Evolutionary conservation across 2,113 vertebrate genomes (phyloP).

Genomic region (Tetrax tetrax): DNA sequence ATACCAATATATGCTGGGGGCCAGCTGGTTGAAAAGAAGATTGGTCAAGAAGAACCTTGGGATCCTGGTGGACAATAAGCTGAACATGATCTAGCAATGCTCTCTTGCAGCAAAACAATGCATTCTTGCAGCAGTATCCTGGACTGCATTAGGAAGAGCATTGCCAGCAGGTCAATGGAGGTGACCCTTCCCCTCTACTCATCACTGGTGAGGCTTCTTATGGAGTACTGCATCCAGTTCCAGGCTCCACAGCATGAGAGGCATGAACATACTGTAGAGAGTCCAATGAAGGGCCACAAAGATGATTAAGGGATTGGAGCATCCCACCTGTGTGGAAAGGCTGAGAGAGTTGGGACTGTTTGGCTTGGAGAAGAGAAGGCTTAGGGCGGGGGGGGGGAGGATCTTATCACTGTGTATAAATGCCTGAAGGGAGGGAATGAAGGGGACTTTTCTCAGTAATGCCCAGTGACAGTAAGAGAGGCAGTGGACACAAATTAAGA

Average conservation of each 20-base stretch:
- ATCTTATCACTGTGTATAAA: background rate
- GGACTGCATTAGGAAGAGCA: background rate
- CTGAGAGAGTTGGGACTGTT: background rate
- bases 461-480: background rate
- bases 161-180: fast-evolving
- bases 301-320: background rate
- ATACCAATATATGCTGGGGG: background rate
- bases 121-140: background rate
- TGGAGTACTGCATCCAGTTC: background rate
- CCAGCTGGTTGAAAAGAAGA: background rate
- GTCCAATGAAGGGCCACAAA: background rate
- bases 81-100: background rate
- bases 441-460: background rate
- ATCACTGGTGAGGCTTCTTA: background rate
- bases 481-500: background rate
- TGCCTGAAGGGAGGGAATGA: background rate
- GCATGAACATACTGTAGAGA: background rate
- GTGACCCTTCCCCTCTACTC: background rate
- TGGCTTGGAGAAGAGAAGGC: background rate
- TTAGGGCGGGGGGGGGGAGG: too few species aligned
- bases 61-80: background rate
- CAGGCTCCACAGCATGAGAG: background rate
- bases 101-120: too few species aligned
- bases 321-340: background rate
- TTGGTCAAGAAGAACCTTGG: background rate